phyloP scores from a whole-genome alignment of 2,888 invertebrate genomes.

The Torymus tubicola region DNA sequence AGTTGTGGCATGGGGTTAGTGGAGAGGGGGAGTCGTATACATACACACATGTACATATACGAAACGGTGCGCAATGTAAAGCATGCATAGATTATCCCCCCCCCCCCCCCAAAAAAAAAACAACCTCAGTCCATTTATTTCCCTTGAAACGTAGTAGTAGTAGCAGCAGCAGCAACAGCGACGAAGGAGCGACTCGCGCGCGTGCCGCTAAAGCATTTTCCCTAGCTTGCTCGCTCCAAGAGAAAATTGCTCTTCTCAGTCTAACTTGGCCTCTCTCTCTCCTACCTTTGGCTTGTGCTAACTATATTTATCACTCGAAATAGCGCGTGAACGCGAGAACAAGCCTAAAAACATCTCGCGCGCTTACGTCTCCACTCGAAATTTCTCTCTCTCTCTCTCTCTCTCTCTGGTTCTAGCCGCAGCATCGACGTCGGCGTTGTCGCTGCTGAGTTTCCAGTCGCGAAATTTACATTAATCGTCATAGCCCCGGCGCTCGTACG shows the following conservation, averaged over 20 bases:
- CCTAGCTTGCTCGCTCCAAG: not conserved
- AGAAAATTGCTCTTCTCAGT: constrained; percentile 27
- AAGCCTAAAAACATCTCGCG: constrained; percentile 32
- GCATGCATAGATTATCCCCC: constrained; percentile 47
- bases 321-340: not conserved
- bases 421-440: not conserved
- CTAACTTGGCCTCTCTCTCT: not conserved
- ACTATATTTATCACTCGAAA: constrained; percentile 41
- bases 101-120: constrained; percentile 24
- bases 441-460: constrained; percentile 32
- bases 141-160: constrained; percentile 13
- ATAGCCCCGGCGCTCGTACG: constrained; percentile 27
- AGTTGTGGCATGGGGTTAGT: not conserved
- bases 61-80: constrained; percentile 7
- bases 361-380: constrained; percentile 22
- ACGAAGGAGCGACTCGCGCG: constrained; percentile 10
- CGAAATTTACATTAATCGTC: constrained; percentile 65
- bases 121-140: constrained; percentile 41
- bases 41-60: too few relatives aligned
- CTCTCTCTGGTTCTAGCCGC: constrained; percentile 5
- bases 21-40: not conserved
- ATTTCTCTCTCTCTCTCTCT: constrained; percentile 29
- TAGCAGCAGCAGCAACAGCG: constrained; percentile 24
- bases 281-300: not conserved
- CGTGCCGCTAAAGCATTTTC: constrained; percentile 40